phyloP scores from a whole-genome alignment of 2,113 vertebrate genomes.

The Glaucidium brasilianum region DNA sequence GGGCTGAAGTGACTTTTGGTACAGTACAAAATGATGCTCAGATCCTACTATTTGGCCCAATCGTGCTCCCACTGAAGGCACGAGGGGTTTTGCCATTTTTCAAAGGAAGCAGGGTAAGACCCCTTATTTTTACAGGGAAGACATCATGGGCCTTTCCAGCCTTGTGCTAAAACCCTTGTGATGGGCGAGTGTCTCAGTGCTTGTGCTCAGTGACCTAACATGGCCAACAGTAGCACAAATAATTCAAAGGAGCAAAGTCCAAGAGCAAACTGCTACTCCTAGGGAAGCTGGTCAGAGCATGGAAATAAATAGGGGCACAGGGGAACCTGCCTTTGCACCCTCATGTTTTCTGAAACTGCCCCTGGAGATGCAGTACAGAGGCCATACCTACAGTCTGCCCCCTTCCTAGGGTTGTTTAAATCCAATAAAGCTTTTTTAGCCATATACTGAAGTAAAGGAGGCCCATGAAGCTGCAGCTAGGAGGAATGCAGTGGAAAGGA shows the following conservation, averaged over 20 bases:
- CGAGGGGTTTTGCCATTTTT: neutral
- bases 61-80: neutral
- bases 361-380: neutral
- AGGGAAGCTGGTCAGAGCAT: neutral
- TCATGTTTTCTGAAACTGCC: neutral
- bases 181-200: neutral
- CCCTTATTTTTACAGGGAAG: neutral
- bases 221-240: neutral
- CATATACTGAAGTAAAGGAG: neutral
- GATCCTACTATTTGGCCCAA: neutral
- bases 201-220: neutral
- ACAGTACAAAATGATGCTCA: neutral
- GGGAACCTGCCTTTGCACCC: neutral
- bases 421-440: neutral
- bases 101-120: neutral
- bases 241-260: neutral
- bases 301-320: neutral
- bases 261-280: neutral
- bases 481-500: neutral
- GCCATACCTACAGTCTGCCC: neutral
- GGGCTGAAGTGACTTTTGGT: constrained; percentile 6
- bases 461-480: neutral
- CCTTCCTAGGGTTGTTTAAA: neutral
- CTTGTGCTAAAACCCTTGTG: neutral
- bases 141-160: neutral